Evolutionary conservation across 2,888 invertebrate genomes (phyloP).

Genomic region (Cynaeus angustus): DNA sequence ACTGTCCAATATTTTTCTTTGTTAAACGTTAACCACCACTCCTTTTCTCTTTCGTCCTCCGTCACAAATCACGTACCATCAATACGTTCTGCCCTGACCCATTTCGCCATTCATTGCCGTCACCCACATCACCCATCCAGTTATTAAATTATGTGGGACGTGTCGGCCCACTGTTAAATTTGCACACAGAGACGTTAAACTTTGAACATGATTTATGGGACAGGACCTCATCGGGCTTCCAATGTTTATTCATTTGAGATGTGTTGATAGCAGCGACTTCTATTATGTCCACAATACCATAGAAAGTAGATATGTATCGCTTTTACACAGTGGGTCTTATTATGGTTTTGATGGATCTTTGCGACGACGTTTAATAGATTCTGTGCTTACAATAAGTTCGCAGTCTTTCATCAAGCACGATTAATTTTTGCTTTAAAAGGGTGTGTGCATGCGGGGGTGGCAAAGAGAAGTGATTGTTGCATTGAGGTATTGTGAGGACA

Average conservation of each 20-base stretch:
- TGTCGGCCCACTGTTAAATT: conserved; percentile 36
- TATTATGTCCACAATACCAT: conserved; percentile 47
- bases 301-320: conserved; percentile 45
- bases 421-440: conserved; percentile 34
- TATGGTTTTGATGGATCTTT: conserved; percentile 43
- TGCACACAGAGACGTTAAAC: conserved; percentile 30
- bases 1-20: too few relatives aligned
- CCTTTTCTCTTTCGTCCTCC: too few relatives aligned
- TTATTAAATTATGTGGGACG: conserved; percentile 37
- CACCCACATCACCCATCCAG: conserved; percentile 10
- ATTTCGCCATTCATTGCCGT: too few relatives aligned
- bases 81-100: too few relatives aligned
- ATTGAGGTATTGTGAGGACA: not conserved
- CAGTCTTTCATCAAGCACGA: conserved; percentile 37
- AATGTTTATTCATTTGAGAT: conserved; percentile 51
- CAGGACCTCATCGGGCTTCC: conserved; percentile 41
- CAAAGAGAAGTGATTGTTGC: not conserved
- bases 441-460: not conserved
- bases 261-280: conserved; percentile 46
- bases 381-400: conserved; percentile 41
- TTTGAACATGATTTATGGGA: conserved; percentile 45
- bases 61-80: too few relatives aligned
- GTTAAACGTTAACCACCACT: too few relatives aligned
- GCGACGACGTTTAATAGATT: conserved; percentile 40
- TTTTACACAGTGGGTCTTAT: conserved; percentile 38